Conservation (phyloP, 1,140 invertebrate genomes). For the Orius laevigatus region DNA sequence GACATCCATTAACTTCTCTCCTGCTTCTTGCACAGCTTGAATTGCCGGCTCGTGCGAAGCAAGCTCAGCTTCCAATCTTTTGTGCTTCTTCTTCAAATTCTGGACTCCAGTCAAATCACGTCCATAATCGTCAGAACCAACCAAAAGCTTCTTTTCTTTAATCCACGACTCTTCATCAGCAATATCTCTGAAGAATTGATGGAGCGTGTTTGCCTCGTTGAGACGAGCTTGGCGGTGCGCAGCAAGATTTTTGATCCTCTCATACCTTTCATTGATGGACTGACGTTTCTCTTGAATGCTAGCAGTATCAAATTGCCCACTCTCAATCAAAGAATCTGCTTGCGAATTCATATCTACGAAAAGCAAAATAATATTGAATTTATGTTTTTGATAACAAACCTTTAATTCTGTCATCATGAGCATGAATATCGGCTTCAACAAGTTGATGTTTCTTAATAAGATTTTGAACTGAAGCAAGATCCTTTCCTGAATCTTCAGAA, state of each 20-base stretch:
- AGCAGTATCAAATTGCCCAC: conserved; percentile 85
- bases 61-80: conserved; percentile 88
- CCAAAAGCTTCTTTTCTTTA: conserved; percentile 95
- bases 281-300: conserved; percentile 84
- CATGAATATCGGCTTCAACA: conserved; percentile 91
- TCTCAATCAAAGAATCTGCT: conserved; percentile 84
- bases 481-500: conserved; percentile 95
- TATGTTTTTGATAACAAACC: conserved; percentile 29
- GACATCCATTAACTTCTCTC: conserved; percentile 90
- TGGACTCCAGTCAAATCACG: conserved; percentile 95
- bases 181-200: conserved; percentile 98
- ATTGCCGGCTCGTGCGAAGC: conserved; percentile 93
- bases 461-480: conserved; percentile 97
- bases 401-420: conserved; percentile 89
- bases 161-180: conserved; percentile 99
- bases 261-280: conserved; percentile 87
- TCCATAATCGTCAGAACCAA: conserved; percentile 95
- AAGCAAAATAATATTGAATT: conserved; percentile 14
- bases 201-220: conserved; percentile 90
- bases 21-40: conserved; percentile 90
- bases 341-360: conserved; percentile 73
- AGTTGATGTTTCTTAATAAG: conserved; percentile 98
- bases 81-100: conserved; percentile 97
- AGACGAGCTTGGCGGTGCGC: conserved; percentile 76
- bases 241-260: conserved; percentile 82